Conservation (phyloP, 2,888 invertebrate genomes). For the Erebia aethiops region DNA sequence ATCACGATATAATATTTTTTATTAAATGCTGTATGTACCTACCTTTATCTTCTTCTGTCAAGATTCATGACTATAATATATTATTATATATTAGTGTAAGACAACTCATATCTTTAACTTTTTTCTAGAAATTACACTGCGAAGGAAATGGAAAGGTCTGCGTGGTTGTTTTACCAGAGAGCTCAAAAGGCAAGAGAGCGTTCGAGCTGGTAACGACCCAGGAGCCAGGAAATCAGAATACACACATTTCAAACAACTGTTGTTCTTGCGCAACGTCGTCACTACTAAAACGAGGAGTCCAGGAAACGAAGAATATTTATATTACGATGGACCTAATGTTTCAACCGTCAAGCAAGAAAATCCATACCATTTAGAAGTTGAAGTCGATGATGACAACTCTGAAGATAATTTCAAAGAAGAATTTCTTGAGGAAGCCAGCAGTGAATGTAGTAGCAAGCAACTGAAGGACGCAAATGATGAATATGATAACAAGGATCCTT, state of each 20-base stretch:
- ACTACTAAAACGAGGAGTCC: constrained; percentile 29
- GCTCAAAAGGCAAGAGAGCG: constrained; percentile 39
- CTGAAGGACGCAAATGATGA: not conserved
- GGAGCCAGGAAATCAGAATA: constrained; percentile 44
- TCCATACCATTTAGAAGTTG: not conserved
- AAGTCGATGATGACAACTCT: not conserved
- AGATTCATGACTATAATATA: too few species aligned
- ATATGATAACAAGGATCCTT: constrained; percentile 19
- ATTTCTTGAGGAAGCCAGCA: not conserved
- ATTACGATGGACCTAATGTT: constrained; percentile 16
- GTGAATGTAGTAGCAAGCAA: not conserved
- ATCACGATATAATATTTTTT: too few species aligned
- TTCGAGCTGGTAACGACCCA: constrained; percentile 39
- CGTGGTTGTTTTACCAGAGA: constrained; percentile 41
- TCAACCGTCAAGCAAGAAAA: constrained; percentile 16
- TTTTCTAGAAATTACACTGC: constrained; percentile 30
- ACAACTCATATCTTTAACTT: not conserved
- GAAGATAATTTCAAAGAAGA: not conserved
- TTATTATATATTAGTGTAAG: too few species aligned
- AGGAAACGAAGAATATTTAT: constrained; percentile 7
- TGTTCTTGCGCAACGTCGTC: constrained; percentile 41
- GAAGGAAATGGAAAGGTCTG: constrained; percentile 46
- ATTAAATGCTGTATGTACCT: too few species aligned
- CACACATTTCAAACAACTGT: constrained; percentile 43
- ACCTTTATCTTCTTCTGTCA: too few species aligned